phyloP scores from a whole-genome alignment of 2,888 invertebrate species.

The Steinernema carpocapsae region DNA sequence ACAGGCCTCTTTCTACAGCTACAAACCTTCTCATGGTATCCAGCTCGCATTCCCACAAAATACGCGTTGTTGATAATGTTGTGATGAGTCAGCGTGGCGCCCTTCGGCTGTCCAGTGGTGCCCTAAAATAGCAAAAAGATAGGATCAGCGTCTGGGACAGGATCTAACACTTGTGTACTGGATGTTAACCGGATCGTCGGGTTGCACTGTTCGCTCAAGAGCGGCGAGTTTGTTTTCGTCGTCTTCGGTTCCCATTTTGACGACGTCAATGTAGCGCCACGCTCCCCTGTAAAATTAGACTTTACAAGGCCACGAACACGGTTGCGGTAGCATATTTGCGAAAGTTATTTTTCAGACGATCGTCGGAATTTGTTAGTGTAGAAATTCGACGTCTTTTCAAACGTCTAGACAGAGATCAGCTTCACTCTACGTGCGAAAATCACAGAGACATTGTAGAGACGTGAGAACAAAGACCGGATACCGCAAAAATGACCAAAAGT shows the following conservation, averaged over 20 bases:
- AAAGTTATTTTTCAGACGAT: no score
- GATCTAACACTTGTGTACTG: slow-evolving; percentile 66
- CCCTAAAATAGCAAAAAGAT: slow-evolving; percentile 72
- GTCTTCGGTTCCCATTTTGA: slow-evolving; percentile 70
- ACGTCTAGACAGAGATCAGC: no score
- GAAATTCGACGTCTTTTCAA: no score
- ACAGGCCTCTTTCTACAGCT: no score
- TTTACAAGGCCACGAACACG: no score
- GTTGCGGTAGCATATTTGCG: no score
- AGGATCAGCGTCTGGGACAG: neutral
- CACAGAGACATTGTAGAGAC: no score
- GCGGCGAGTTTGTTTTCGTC: slow-evolving; percentile 68
- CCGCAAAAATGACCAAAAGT: no score
- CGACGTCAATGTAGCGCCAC: slow-evolving; percentile 71
- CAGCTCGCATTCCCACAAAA: slow-evolving; percentile 74
- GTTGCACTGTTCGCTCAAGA: slow-evolving; percentile 74
- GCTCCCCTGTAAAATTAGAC: slow-evolving; percentile 71
- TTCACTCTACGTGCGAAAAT: no score
- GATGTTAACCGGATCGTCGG: slow-evolving; percentile 79
- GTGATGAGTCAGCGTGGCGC: slow-evolving; percentile 75
- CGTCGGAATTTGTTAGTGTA: no score
- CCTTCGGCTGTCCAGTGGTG: slow-evolving; percentile 83
- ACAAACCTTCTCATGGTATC: slow-evolving; percentile 64
- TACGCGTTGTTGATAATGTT: slow-evolving; percentile 80
- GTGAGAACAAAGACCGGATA: no score